Base-by-base conservation (phyloP, 2,797 vertebrate genomes). In the Loris lydekkerianus region DNA sequence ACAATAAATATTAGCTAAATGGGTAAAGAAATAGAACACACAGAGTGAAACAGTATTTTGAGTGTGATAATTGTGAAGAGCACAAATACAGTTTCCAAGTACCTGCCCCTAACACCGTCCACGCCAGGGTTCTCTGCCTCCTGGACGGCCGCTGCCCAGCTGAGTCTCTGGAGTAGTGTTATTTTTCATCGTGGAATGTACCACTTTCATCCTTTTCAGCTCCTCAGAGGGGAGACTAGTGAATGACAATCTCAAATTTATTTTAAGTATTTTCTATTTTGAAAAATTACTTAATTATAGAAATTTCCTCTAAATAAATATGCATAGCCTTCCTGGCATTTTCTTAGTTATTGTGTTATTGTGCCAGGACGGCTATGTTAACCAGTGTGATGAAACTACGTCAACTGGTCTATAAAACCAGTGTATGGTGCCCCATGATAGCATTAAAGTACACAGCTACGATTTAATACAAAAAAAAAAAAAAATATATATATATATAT, bases 281-380 rank as follows among this genome's bases (percentile, higher is more conserved):
- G 20, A 93, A 77, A 81, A 93, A 72, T 69, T 60, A 81, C 20
- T 78, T 88, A 92, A 61, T 58, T 75, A 61, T 27, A 75, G 23
- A 78, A 78, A 83, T 83, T 29, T 82, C 7, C 17, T 11, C 83
- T 86, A 53, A 92, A 75, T 56, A 73, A 40, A 61, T 69, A 60
- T 60, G 23, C 53, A 80, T 49, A 76, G 40, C 40, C 40, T 40
- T 40, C 40, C 40, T 40, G 40, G 40, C 3, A 40, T 40, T 40
- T 40, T 40, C 40, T 40, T 5, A 40, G 40, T 40, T 40, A 40
- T 40, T 40, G 40, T 40, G 40, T 40, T 40, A 40, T 40, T 40
- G 40, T 40, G 40, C 40, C 40, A 40, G 40, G 40, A 40, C 3
- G 40, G 40, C 5, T 40, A 40, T 40, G 5, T 40, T 40, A 40